phyloP scores from a whole-genome alignment of 2,113 vertebrate species.

The Corydoras maculifer region DNA sequence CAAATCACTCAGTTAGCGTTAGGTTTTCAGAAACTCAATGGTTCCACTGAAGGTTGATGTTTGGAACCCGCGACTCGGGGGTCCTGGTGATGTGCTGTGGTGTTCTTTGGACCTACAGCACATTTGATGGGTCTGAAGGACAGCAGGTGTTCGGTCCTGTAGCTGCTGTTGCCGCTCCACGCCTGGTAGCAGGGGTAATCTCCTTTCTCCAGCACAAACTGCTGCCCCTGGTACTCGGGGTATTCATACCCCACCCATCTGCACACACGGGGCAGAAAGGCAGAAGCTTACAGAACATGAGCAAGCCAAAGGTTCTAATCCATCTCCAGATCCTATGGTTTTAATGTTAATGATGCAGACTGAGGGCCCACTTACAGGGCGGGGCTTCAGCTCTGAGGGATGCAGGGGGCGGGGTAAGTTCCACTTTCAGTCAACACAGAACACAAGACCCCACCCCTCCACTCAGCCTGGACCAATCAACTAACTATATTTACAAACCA shows the following conservation, averaged over 20 bases:
- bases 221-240: conserved; percentile 93
- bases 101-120: conserved; percentile 67
- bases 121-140: conserved; percentile 90
- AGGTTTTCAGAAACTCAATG: too few relatives aligned
- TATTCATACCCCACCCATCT: conserved; percentile 93
- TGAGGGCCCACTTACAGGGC: too few relatives aligned
- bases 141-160: conserved; percentile 88
- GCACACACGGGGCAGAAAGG: conserved; percentile 10
- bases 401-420: too few relatives aligned
- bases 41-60: too few relatives aligned
- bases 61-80: not conserved
- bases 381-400: not conserved
- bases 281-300: not conserved
- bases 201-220: conserved; percentile 95
- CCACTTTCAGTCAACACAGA: too few relatives aligned
- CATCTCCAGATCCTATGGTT: too few relatives aligned
- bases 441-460: too few relatives aligned
- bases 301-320: too few relatives aligned
- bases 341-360: too few relatives aligned
- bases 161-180: conserved; percentile 90
- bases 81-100: not conserved
- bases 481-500: too few relatives aligned
- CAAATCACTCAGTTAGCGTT: too few relatives aligned
- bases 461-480: too few relatives aligned
- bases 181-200: conserved; percentile 89